These are phyloP conservation scores for Orgyia antiqua DNA, from an alignment of 2,888 invertebrate genomes.

Conservation along the genomic window DNA sequence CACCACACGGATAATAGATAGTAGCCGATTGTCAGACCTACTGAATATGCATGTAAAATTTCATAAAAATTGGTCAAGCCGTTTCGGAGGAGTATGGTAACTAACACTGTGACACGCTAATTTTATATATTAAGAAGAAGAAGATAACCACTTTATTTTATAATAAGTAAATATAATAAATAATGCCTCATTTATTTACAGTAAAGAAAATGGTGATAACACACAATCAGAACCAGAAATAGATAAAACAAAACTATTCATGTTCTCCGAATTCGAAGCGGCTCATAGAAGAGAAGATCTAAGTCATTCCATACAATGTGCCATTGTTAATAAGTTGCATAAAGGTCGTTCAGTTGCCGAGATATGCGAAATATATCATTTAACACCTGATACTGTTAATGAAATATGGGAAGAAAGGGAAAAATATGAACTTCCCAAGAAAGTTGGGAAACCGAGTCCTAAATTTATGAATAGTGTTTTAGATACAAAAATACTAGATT, in stretches of 20 bases:
- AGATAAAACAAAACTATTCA: slow-evolving; percentile 10
- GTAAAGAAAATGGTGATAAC: slow-evolving; percentile 11
- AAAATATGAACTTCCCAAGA: slow-evolving; percentile 31
- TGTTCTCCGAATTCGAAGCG: slow-evolving; percentile 10
- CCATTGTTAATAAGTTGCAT: slow-evolving; percentile 44
- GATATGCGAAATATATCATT: slow-evolving; percentile 34
- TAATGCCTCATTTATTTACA: too few relatives aligned
- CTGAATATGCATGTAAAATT: too few relatives aligned
- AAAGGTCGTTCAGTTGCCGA: slow-evolving; percentile 37
- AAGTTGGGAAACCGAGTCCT: slow-evolving; percentile 23
- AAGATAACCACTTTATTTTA: too few relatives aligned
- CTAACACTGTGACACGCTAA: too few relatives aligned
- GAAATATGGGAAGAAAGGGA: slow-evolving; percentile 45
- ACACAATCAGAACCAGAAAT: slow-evolving; percentile 22
- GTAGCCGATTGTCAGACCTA: too few relatives aligned
- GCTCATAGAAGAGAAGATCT: slow-evolving; percentile 28
- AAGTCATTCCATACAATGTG: slow-evolving; percentile 29
- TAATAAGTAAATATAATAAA: too few relatives aligned
- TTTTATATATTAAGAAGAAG: too few relatives aligned
- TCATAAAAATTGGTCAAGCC: too few relatives aligned
- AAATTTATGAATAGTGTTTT: slow-evolving; percentile 37
- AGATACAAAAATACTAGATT: slow-evolving; percentile 33
- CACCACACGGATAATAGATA: too few relatives aligned
- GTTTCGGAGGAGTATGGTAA: too few relatives aligned
- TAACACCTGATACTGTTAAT: slow-evolving; percentile 35